Conservation (phyloP, 2,113 vertebrate genomes). For the Octodon degus region DNA sequence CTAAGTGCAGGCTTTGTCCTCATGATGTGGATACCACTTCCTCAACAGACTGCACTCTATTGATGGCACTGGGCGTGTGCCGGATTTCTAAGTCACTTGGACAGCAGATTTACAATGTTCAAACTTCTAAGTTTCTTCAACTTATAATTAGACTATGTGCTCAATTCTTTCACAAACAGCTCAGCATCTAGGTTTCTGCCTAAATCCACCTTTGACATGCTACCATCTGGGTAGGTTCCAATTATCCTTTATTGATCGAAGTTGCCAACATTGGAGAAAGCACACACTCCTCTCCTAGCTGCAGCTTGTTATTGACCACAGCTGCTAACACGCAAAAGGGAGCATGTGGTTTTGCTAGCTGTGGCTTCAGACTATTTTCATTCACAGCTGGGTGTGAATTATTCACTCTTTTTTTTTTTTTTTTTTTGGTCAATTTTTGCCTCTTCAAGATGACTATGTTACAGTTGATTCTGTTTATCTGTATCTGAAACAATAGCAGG, state of each 20-base stretch:
- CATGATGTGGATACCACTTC: neutral
- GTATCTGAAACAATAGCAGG: slow-evolving; percentile 60
- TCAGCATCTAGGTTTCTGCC: slow-evolving; percentile 63
- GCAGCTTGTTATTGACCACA: slow-evolving; percentile 63
- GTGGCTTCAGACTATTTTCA: slow-evolving; percentile 56
- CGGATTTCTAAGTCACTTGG: neutral
- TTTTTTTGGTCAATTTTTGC: slow-evolving; percentile 54
- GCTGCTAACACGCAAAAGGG: slow-evolving; percentile 59
- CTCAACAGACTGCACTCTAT: neutral
- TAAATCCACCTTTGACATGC: slow-evolving; percentile 69
- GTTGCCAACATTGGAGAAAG: slow-evolving; percentile 66
- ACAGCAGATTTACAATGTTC: slow-evolving; percentile 38
- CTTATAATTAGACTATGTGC: slow-evolving; percentile 74
- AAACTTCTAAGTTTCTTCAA: slow-evolving; percentile 74
- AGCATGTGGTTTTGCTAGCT: slow-evolving; percentile 38
- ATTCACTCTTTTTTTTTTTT: slow-evolving; percentile 59
- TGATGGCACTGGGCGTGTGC: slow-evolving; percentile 8
- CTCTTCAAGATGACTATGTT: slow-evolving; percentile 58
- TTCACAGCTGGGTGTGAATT: slow-evolving; percentile 71
- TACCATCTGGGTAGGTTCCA: slow-evolving; percentile 69
- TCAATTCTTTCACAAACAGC: slow-evolving; percentile 65
- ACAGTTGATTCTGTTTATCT: slow-evolving; percentile 75
- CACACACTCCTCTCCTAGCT: slow-evolving; percentile 38
- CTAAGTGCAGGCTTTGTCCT: neutral
- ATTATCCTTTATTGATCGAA: slow-evolving; percentile 72